phyloP scores from a whole-genome alignment of 2,113 vertebrate species.

The Pelobates fuscus region DNA sequence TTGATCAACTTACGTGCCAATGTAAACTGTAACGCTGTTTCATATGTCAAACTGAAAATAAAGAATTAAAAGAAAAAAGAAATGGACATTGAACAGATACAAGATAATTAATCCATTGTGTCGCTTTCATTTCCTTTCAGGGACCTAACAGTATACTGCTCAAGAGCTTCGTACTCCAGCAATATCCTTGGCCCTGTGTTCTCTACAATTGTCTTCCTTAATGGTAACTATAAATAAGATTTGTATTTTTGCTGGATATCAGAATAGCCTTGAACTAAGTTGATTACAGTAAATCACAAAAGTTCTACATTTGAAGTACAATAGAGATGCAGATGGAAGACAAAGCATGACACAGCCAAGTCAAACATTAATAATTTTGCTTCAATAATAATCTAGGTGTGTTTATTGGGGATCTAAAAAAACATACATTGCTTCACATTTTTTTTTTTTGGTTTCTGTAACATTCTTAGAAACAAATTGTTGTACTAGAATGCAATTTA shows the following conservation, averaged over 20 bases:
- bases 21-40: no score
- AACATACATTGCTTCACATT: no score
- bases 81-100: not conserved
- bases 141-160: not conserved
- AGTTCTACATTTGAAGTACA: not conserved
- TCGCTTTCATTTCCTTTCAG: not conserved
- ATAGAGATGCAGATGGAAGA: not conserved
- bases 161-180: rapidly evolving
- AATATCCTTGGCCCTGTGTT: not conserved
- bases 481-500: no score
- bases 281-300: not conserved
- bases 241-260: not conserved
- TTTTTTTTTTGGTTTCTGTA: no score
- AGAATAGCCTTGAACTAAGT: not conserved
- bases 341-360: not conserved
- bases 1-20: no score
- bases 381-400: not conserved
- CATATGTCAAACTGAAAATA: no score
- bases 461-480: no score
- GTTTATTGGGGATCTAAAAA: not conserved
- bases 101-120: slow-evolving; percentile 18
- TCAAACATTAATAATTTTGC: no score
- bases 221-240: slow-evolving; percentile 29
- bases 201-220: not conserved
- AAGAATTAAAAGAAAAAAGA: no score